Percentiles rank a stretch among this genome's conserved stretches.
Evolutionary conservation across 2,888 invertebrate genomes (phyloP).

Genomic region (Escarpia spicata): DNA sequence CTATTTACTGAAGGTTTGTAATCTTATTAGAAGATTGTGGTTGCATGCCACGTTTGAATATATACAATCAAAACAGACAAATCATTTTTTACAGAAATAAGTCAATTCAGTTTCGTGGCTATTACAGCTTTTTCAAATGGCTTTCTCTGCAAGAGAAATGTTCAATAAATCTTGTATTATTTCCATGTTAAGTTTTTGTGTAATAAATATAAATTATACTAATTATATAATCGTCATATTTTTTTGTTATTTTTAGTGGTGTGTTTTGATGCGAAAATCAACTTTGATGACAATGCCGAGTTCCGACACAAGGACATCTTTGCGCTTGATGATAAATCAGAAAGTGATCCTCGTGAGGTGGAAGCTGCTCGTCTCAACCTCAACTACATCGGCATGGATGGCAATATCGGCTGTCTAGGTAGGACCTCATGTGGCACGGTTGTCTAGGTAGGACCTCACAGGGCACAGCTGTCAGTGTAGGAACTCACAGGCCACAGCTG

Average conservation of each 20-base stretch:
- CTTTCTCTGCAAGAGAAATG: neutral
- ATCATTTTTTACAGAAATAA: too few relatives aligned
- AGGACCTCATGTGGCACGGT: slow-evolving; percentile 35
- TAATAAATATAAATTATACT: slow-evolving; percentile 22
- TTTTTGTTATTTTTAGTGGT: slow-evolving; percentile 72
- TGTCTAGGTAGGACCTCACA: neutral
- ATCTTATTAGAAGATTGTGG: too few relatives aligned
- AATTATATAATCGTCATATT: neutral
- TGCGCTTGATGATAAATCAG: slow-evolving; percentile 85
- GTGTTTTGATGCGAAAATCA: slow-evolving; percentile 97
- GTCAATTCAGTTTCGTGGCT: neutral
- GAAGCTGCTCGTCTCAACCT: slow-evolving; percentile 89
- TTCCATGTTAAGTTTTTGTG: neutral
- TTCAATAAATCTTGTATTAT: neutral
- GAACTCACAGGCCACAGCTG: too few relatives aligned
- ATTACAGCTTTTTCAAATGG: neutral
- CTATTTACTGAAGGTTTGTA: too few relatives aligned
- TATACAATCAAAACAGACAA: too few relatives aligned
- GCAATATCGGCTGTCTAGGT: slow-evolving; percentile 92
- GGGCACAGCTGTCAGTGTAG: too few relatives aligned
- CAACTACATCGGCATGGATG: slow-evolving; percentile 97
- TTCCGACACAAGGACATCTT: slow-evolving; percentile 89
- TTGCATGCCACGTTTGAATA: too few relatives aligned
- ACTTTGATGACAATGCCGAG: slow-evolving; percentile 97
- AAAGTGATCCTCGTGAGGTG: slow-evolving; percentile 91